Conservation (phyloP, 2,113 vertebrate genomes). For the Isurus oxyrinchus region DNA sequence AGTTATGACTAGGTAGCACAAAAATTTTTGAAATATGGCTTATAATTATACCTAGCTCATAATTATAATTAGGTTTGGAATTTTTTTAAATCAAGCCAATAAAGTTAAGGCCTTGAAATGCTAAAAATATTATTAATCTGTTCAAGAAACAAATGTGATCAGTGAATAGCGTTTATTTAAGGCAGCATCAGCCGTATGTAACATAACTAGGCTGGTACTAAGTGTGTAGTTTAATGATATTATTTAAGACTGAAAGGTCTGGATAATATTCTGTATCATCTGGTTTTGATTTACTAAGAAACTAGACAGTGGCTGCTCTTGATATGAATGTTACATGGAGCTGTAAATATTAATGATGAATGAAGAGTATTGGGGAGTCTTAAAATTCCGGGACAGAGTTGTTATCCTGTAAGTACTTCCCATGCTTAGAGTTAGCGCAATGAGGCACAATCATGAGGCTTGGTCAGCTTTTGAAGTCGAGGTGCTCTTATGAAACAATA, state of each 20-base stretch:
- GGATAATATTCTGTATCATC: conserved; percentile 22
- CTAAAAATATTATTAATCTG: not conserved
- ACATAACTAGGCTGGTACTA: not conserved
- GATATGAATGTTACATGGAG: conserved; percentile 32
- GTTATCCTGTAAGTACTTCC: conserved; percentile 6
- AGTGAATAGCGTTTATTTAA: not conserved
- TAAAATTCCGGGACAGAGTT: conserved; percentile 18
- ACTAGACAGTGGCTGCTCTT: conserved; percentile 28
- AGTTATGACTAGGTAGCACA: not conserved
- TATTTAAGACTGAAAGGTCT: conserved; percentile 30
- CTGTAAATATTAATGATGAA: conserved; percentile 36
- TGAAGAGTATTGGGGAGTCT: conserved; percentile 3
- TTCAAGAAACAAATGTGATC: not conserved
- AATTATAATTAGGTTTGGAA: not conserved
- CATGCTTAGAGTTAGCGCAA: not conserved
- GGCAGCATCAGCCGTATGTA: not conserved
- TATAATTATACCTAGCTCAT: not conserved
- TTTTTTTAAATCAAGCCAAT: not conserved
- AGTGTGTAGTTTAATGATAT: conserved; percentile 28
- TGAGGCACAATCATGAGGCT: not conserved
- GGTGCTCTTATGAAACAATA: conserved; percentile 15
- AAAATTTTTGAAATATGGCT: not conserved
- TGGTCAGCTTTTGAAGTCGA: conserved; percentile 23
- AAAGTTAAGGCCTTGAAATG: not conserved
- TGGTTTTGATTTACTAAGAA: conserved; percentile 30